Evolutionary conservation across 2,888 invertebrate species (phyloP).

Genomic region (Dryobotodes eremita): DNA sequence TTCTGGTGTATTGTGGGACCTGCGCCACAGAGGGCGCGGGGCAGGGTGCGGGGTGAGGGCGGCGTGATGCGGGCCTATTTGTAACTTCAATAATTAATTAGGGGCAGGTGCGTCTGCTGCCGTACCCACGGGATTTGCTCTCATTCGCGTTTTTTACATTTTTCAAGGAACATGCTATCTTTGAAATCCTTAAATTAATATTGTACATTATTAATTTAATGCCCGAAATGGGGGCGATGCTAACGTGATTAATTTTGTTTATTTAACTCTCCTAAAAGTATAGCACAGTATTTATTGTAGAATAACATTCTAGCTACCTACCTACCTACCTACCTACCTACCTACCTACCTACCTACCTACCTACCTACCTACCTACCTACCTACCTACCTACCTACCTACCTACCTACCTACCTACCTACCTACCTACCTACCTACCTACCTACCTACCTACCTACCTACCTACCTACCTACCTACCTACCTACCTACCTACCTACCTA

Average conservation of each 20-base stretch:
- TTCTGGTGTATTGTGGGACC: slow-evolving; percentile 14
- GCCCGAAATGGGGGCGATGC: background rate
- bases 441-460: too few species aligned
- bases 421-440: too few species aligned
- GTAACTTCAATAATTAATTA: slow-evolving; percentile 79
- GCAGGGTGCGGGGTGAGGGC: slow-evolving; percentile 12
- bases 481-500: too few species aligned
- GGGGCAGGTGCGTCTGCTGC: slow-evolving; percentile 66
- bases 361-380: too few species aligned
- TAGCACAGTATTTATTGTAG: too few species aligned
- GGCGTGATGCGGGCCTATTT: slow-evolving; percentile 68
- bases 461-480: too few species aligned
- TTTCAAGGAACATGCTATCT: slow-evolving; percentile 51
- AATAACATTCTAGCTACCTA: too few species aligned
- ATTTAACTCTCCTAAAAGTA: background rate
- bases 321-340: too few species aligned
- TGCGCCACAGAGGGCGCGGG: background rate
- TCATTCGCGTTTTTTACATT: slow-evolving; percentile 48
- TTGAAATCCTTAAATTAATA: slow-evolving; percentile 53
- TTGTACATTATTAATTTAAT: slow-evolving; percentile 42
- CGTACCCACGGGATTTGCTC: slow-evolving; percentile 52
- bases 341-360: too few species aligned
- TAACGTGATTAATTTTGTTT: slow-evolving; percentile 13
- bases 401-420: too few species aligned
- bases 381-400: too few species aligned